Conservation (phyloP, 37 sponge, comb jelly and placozoan genomes). For the Oopsacas minuta region DNA sequence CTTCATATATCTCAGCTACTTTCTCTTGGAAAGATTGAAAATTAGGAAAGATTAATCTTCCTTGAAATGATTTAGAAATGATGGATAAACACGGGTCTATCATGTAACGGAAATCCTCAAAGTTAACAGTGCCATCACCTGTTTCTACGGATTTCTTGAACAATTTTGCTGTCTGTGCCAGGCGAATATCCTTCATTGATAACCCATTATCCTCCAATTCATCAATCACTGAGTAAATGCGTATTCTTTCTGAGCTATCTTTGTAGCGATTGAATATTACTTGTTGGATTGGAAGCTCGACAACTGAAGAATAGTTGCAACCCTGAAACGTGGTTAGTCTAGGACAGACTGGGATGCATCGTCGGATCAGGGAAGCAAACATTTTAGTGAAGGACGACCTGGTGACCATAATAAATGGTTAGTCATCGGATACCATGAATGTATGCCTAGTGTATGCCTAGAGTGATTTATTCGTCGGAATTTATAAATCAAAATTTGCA, state of each 20-base stretch:
- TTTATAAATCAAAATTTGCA: too few species aligned
- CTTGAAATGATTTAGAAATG: background rate
- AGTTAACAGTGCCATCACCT: background rate
- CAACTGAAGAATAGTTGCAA: background rate
- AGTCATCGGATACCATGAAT: too few species aligned
- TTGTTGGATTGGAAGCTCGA: background rate
- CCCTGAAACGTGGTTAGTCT: background rate
- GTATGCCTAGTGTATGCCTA: too few species aligned
- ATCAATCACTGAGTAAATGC: background rate
- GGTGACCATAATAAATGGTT: background rate
- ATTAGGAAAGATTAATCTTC: constrained; percentile 21
- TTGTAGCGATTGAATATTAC: background rate
- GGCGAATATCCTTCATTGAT: background rate
- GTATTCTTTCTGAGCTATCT: background rate
- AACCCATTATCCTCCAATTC: background rate
- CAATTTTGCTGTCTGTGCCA: background rate
- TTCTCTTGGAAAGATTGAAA: constrained; percentile 9
- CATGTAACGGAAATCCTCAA: background rate
- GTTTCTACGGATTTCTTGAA: background rate
- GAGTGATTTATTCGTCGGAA: too few species aligned
- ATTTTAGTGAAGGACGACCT: background rate
- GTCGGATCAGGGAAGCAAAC: background rate
- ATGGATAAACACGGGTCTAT: background rate
- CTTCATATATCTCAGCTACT: background rate
- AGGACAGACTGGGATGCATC: background rate